These are phyloP conservation scores for Aurelia coerulea DNA, from an alignment of 30 jellyfish, hydroid and myxozoan species.

Conservation along the genomic window DNA sequence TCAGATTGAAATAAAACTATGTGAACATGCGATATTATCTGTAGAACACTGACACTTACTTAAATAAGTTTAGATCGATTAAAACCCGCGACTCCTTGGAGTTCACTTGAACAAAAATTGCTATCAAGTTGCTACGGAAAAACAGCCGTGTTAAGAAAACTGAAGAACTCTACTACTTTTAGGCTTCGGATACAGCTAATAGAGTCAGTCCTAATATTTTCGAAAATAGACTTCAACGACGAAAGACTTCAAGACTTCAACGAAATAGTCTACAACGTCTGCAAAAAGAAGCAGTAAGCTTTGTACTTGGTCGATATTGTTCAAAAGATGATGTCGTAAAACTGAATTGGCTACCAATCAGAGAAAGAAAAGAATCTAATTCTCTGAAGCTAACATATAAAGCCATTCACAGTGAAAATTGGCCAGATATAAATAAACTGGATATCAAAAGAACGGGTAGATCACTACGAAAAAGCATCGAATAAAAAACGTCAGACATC, in stretches of 20 bases:
- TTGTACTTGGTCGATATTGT: conserved; percentile 44
- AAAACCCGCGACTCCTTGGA: neutral
- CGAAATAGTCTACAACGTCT: conserved; percentile 32
- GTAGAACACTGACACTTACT: no score
- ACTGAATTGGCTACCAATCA: conserved; percentile 47
- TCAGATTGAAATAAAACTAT: no score
- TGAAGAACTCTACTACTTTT: conserved; percentile 21
- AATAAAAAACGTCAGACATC: no score
- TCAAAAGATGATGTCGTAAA: conserved; percentile 24
- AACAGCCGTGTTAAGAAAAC: conserved; percentile 5
- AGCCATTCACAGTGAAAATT: conserved; percentile 38
- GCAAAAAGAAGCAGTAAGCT: conserved; percentile 58
- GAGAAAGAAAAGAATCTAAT: conserved; percentile 58
- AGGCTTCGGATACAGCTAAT: conserved; percentile 17
- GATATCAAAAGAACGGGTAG: conserved; percentile 16
- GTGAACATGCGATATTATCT: no score
- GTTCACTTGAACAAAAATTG: conserved; percentile 16
- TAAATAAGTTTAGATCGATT: no score
- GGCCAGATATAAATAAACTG: conserved; percentile 64
- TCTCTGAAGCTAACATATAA: conserved; percentile 22
- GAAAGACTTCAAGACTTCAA: conserved; percentile 8
- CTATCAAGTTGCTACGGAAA: conserved; percentile 33
- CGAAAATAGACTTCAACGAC: conserved; percentile 4
- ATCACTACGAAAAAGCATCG: no score
- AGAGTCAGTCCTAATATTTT: conserved; percentile 11